Evolutionary conservation across 2,797 vertebrate species (phyloP).

Genomic region (Macropus fuliginosus): DNA sequence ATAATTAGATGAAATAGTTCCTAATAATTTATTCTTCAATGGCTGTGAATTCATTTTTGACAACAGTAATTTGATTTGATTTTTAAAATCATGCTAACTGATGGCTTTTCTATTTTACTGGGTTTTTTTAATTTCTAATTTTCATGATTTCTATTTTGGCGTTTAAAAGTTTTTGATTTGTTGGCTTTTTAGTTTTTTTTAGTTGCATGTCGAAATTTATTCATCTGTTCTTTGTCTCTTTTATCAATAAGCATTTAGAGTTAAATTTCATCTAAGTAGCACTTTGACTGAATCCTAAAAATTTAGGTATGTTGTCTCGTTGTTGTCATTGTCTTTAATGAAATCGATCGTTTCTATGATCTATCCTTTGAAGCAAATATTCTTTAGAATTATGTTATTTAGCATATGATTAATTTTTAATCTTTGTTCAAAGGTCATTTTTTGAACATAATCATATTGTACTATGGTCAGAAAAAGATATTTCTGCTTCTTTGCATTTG

Average conservation of each 20-base stretch:
- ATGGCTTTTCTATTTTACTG: too few species aligned
- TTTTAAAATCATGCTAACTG: too few species aligned
- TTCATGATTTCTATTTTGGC: background rate
- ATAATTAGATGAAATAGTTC: too few species aligned
- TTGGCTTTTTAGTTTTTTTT: background rate
- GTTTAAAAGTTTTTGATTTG: background rate
- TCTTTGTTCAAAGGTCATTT: background rate
- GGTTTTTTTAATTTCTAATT: background rate
- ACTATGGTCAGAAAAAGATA: background rate
- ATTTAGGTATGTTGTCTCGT: background rate
- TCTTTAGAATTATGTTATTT: too few species aligned
- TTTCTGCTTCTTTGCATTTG: background rate
- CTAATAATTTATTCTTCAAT: background rate
- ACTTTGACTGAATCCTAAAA: background rate
- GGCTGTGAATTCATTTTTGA: background rate
- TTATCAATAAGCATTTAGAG: background rate
- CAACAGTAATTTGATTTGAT: too few species aligned
- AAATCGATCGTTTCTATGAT: background rate
- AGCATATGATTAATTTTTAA: background rate
- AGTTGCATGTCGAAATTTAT: background rate
- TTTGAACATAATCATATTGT: background rate
- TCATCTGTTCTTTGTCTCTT: background rate
- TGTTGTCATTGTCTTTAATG: background rate
- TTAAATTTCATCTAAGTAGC: background rate
- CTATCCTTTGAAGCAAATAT: background rate